phyloP scores from a whole-genome alignment of 2,888 invertebrate genomes.

The Dione juno region DNA sequence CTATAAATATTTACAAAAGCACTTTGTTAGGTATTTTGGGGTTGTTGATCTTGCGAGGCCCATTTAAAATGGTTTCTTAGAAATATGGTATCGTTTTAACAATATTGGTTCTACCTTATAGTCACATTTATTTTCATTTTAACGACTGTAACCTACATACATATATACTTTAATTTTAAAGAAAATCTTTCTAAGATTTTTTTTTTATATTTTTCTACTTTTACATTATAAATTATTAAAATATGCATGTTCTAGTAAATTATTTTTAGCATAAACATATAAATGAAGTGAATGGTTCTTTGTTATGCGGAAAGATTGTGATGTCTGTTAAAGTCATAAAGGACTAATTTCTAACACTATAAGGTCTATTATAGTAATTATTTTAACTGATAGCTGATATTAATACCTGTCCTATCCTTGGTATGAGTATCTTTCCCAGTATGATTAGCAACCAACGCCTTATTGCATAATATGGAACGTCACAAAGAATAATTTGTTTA shows the following conservation, averaged over 20 bases:
- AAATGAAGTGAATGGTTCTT: conserved; percentile 62
- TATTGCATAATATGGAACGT: conserved; percentile 49
- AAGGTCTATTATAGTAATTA: conserved; percentile 82
- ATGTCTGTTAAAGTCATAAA: conserved; percentile 44
- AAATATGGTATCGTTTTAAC: neutral
- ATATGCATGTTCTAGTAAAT: conserved; percentile 1
- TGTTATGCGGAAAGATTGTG: conserved; percentile 66
- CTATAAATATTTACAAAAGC: conserved; percentile 1
- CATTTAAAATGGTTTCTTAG: conserved; percentile 17
- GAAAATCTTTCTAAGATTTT: no score
- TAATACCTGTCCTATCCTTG: conserved; percentile 43
- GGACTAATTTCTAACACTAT: conserved; percentile 71
- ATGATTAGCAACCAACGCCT: conserved; percentile 48
- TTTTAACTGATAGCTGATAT: conserved; percentile 46
- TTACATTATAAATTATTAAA: neutral
- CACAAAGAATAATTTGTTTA: conserved; percentile 71
- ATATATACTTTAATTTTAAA: no score
- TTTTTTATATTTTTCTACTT: no score
- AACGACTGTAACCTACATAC: no score
- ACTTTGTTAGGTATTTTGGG: neutral
- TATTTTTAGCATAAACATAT: conserved; percentile 41
- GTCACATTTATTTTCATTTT: neutral
- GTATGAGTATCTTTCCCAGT: conserved; percentile 40
- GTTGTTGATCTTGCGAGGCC: conserved; percentile 15
- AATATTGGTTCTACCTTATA: neutral